Evolutionary conservation across 2,113 vertebrate genomes (phyloP), one percentile per base, ranked within the genome.

Genomic region (Xyrauchen texanus): DNA sequence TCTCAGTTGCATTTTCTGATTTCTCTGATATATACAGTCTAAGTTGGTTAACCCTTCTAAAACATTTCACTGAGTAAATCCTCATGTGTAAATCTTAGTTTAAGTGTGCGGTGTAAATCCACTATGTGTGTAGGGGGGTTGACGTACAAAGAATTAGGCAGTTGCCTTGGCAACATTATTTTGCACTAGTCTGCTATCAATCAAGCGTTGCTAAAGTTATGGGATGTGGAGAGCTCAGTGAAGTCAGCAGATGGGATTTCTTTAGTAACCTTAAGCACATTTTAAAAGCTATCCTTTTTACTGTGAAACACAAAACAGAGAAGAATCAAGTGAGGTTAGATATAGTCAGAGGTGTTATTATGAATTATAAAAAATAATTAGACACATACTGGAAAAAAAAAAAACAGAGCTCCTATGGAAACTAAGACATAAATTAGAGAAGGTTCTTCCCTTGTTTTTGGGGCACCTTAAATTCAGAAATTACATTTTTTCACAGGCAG

Each of bases 121-220:
- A 3, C 51, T 77, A 21, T 42, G 65, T 76, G 82, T 74, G 11
- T 84, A 86, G 64, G 55, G 72, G 55, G 65, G 63, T 82, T 81
- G 80, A 84, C 83, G 87, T 79, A 80, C 73, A 82, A 81, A 84
- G 79, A 87, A 87, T 84, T 79, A 84, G 74, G 85, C 80, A 87
- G 92, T 92, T 92, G 87, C 90, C 89, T 82, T 88, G 91, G 89
- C 83, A 92, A 92, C 91, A 85, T 88, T 85, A 84, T 87, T 88
- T 88, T 85, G 72, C 68, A 80, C 79, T 81, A 85, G 83, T 70
- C 79, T 84, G 84, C 87, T 82, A 84, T 87, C 86, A 79, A 68
- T 34, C 51, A 34, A 34, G 21, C 21, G 21, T 34, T 34, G 21
- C 21, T 34, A 34, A 34, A 34, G 21, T 34, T 34, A 34, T 34